Conservation (phyloP, 2,888 invertebrate genomes). For the Boloria euphrosyne region DNA sequence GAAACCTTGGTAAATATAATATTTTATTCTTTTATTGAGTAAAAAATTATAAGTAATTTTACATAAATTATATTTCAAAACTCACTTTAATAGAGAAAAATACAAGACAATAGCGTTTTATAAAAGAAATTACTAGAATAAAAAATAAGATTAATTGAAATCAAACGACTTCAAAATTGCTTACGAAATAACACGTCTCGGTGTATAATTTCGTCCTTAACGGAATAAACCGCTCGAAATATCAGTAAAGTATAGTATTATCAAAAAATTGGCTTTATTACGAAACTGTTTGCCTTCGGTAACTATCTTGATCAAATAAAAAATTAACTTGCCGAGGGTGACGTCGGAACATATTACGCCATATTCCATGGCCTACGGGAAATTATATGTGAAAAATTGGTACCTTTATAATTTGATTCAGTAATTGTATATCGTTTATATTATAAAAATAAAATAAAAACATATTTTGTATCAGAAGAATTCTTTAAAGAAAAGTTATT, state of each 20-base stretch:
- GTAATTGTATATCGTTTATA: slow-evolving; percentile 25
- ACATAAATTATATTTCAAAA: slow-evolving; percentile 3
- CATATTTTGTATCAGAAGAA: not conserved
- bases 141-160: slow-evolving; percentile 72
- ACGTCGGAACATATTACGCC: slow-evolving; percentile 68
- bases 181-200: slow-evolving; percentile 68
- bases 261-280: slow-evolving; percentile 81
- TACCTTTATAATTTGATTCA: slow-evolving; percentile 26
- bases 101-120: slow-evolving; percentile 8
- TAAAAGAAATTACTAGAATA: slow-evolving; percentile 49
- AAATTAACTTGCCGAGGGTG: slow-evolving; percentile 70
- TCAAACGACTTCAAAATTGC: slow-evolving; percentile 71
- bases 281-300: slow-evolving; percentile 68
- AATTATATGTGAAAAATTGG: slow-evolving; percentile 26
- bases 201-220: slow-evolving; percentile 68
- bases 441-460: not conserved
- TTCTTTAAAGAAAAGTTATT: too few species aligned
- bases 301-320: slow-evolving; percentile 78
- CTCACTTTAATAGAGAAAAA: slow-evolving; percentile 4
- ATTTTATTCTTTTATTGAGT: too few species aligned
- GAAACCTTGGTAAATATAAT: too few species aligned
- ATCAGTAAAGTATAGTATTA: slow-evolving; percentile 62
- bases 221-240: slow-evolving; percentile 60
- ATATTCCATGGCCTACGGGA: slow-evolving; percentile 51
- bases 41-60: not conserved